Conservation (phyloP, 2,113 vertebrate species). For the Colinus virginianus region DNA sequence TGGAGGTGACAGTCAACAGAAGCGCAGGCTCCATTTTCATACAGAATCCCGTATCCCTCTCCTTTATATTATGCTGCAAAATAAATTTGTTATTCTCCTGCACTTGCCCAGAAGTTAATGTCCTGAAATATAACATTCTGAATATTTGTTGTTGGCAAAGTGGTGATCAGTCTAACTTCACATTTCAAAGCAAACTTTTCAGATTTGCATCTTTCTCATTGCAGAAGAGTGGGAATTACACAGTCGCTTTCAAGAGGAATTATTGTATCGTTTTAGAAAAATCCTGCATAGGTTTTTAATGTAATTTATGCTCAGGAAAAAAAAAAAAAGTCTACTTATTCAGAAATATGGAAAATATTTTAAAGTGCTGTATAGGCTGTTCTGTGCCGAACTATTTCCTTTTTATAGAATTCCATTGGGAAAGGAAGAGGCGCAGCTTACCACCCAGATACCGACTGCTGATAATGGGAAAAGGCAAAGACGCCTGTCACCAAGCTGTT, state of each 20-base stretch:
- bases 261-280: constrained; percentile 7
- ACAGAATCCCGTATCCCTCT: background rate
- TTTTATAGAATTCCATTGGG: background rate
- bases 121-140: background rate
- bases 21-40: background rate
- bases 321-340: constrained; percentile 6
- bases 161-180: background rate
- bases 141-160: background rate
- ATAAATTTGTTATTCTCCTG: background rate
- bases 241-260: background rate
- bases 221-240: background rate
- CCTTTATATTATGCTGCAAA: background rate
- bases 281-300: background rate
- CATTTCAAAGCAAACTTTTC: constrained; percentile 16
- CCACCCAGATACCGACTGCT: background rate
- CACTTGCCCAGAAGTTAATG: background rate
- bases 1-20: background rate
- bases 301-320: constrained; percentile 11
- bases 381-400: background rate
- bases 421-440: background rate
- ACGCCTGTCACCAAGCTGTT: background rate
- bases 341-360: background rate
- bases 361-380: background rate
- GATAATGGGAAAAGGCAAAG: background rate
- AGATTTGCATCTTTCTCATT: background rate